phyloP scores from a whole-genome alignment of 2,113 vertebrate genomes.

The Trochalopteron elliotii region DNA sequence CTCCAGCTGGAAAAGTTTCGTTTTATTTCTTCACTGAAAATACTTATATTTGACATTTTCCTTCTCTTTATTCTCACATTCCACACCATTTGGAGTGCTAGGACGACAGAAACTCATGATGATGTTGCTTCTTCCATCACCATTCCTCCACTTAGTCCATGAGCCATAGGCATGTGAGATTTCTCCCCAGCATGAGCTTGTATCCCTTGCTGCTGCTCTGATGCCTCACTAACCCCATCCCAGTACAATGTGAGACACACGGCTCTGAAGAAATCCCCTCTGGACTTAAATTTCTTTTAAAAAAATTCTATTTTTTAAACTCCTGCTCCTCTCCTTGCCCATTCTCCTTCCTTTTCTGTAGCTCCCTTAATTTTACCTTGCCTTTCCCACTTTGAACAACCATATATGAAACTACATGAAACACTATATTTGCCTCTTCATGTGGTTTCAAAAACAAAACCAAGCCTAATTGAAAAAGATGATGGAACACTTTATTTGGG shows the following conservation, averaged over 20 bases:
- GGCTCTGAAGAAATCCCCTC: neutral
- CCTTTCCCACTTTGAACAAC: neutral
- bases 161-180: neutral
- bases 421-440: neutral
- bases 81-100: neutral
- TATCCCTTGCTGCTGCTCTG: neutral
- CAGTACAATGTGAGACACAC: neutral
- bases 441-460: neutral
- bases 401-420: neutral
- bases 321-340: neutral
- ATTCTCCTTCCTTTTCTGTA: neutral
- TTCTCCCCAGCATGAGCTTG: neutral
- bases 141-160: neutral
- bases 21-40: neutral
- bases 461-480: neutral
- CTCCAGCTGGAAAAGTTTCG: neutral
- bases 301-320: neutral
- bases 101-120: neutral
- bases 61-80: neutral
- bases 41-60: neutral
- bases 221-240: rapidly evolving
- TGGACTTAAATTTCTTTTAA: neutral
- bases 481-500: neutral
- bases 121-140: rapidly evolving
- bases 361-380: neutral